phyloP scores from a whole-genome alignment of 2,888 invertebrate species.

The Tenthredo mesomela region DNA sequence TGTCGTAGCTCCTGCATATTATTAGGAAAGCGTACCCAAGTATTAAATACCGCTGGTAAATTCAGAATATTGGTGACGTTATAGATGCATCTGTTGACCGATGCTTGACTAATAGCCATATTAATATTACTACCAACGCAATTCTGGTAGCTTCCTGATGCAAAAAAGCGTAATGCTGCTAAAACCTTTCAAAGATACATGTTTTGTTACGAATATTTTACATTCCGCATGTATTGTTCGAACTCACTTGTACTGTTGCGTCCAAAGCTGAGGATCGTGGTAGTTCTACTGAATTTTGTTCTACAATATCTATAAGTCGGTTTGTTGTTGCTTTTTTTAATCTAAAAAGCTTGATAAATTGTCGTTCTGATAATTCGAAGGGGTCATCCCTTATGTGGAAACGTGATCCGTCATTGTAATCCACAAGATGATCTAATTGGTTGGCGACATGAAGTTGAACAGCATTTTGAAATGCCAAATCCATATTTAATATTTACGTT shows the following conservation, averaged over 20 bases:
- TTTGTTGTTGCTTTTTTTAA: slow-evolving; percentile 1
- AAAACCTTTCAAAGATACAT: slow-evolving; percentile 1
- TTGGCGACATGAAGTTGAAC: slow-evolving; percentile 59
- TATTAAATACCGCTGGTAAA: slow-evolving; percentile 44
- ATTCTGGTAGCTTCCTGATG: slow-evolving; percentile 52
- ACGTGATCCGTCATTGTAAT: too few species aligned
- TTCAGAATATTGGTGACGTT: slow-evolving; percentile 38
- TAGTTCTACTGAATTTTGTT: neutral
- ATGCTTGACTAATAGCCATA: slow-evolving; percentile 53
- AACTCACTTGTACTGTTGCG: slow-evolving; percentile 5
- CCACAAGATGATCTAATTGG: too few species aligned
- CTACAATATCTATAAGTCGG: slow-evolving; percentile 13
- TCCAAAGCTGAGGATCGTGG: slow-evolving; percentile 23
- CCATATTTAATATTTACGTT: too few species aligned
- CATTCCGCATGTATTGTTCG: neutral
- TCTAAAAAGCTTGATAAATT: slow-evolving; percentile 24
- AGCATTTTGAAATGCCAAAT: too few species aligned
- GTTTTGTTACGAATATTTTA: neutral
- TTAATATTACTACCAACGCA: slow-evolving; percentile 42
- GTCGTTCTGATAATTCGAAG: slow-evolving; percentile 4
- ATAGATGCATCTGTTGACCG: slow-evolving; percentile 15
- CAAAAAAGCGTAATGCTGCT: slow-evolving; percentile 52
- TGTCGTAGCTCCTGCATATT: slow-evolving; percentile 32
- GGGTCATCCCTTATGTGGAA: slow-evolving; percentile 57
- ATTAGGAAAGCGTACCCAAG: slow-evolving; percentile 52